phyloP scores from a whole-genome alignment of 2,797 vertebrate species.

The Calcarius lapponicus region DNA sequence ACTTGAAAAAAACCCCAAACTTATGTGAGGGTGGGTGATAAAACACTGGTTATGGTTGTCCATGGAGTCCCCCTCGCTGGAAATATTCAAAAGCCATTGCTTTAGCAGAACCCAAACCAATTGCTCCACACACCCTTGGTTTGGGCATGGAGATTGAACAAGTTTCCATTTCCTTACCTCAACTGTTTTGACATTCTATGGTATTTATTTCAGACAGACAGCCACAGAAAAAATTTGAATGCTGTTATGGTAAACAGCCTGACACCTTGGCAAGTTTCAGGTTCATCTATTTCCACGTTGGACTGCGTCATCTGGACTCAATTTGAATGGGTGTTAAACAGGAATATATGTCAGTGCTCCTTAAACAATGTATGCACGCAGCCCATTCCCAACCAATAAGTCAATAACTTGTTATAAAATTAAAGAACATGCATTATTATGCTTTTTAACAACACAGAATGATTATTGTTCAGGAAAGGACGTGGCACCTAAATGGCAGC shows the following conservation, averaged over 20 bases:
- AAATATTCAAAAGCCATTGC: background rate
- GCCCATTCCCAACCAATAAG: background rate
- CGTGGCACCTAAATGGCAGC: background rate
- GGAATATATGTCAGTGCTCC: background rate
- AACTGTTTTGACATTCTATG: background rate
- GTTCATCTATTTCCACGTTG: background rate
- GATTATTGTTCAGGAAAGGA: background rate
- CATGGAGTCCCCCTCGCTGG: too few relatives aligned
- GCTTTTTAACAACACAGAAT: background rate
- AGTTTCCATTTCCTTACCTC: background rate
- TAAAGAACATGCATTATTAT: background rate
- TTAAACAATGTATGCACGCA: background rate
- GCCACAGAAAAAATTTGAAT: background rate
- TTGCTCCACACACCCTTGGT: accelerated
- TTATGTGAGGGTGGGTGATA: background rate
- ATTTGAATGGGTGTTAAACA: too few relatives aligned
- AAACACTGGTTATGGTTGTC: background rate
- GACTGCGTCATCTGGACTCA: background rate
- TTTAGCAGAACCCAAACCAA: background rate
- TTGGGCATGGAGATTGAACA: background rate
- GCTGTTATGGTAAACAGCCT: background rate
- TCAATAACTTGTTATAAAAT: background rate
- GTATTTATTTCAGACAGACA: background rate
- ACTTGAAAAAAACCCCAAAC: background rate
- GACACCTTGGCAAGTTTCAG: background rate